A percentile compares a stretch with the other conserved stretches of the same genome.
Evolutionary conservation across 1,140 invertebrate genomes (phyloP).

Genomic region (Hylaeus volcanicus): DNA sequence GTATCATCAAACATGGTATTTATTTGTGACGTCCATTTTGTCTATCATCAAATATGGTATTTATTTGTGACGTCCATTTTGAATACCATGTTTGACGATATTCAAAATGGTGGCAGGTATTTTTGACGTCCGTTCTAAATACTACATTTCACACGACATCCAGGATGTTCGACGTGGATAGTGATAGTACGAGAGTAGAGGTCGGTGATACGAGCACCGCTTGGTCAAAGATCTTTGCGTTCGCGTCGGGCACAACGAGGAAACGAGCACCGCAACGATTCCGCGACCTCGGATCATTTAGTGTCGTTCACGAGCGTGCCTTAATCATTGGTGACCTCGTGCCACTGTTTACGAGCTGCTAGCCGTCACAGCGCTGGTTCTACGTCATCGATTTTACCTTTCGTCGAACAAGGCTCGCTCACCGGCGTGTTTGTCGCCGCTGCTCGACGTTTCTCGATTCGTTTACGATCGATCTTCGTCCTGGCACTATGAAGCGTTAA

Average conservation of each 20-base stretch:
- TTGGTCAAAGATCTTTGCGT: constrained; percentile 43
- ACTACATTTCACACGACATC: too few relatives aligned
- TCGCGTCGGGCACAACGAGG: constrained; percentile 5
- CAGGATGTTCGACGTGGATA: too few relatives aligned
- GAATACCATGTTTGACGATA: too few relatives aligned
- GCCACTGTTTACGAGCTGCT: constrained; percentile 32
- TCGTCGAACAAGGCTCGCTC: background rate
- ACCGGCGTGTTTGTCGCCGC: too few relatives aligned
- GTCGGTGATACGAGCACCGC: constrained; percentile 15
- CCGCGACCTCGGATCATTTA: constrained; percentile 45
- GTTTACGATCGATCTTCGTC: background rate
- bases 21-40: too few relatives aligned
- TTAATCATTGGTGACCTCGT: constrained; percentile 46
- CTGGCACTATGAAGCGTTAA: background rate
- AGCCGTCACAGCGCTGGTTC: constrained; percentile 4
- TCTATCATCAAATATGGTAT: too few relatives aligned
- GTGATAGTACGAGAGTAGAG: background rate
- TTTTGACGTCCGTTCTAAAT: too few relatives aligned
- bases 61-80: too few relatives aligned
- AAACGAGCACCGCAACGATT: constrained; percentile 21
- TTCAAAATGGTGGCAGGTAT: too few relatives aligned
- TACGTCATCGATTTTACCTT: constrained; percentile 33
- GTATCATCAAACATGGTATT: too few relatives aligned
- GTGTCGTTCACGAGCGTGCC: constrained; percentile 34
- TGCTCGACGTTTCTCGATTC: background rate